Conservation (phyloP, 1,140 invertebrate genomes). For the Leptoteleia sp. region DNA sequence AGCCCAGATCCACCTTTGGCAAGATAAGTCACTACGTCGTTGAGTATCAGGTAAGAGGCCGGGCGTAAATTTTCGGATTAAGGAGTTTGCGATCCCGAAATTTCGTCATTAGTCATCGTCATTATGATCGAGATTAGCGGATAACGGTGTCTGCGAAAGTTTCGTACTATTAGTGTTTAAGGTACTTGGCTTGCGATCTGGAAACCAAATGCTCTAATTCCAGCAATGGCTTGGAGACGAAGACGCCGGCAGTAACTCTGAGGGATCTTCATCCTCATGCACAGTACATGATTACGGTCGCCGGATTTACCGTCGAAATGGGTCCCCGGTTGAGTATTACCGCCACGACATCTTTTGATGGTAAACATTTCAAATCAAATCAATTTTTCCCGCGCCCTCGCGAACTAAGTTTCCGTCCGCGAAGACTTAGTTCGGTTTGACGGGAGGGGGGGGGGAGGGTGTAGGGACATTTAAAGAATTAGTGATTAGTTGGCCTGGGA, state of each 20-base stretch:
- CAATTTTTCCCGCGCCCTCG: no score
- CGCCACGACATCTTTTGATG: slow-evolving; percentile 32
- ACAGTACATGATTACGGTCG: slow-evolving; percentile 58
- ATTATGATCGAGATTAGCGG: slow-evolving; percentile 38
- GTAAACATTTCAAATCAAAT: no score
- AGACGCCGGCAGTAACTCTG: slow-evolving; percentile 37
- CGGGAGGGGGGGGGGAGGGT: no score
- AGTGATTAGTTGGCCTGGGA: slow-evolving; percentile 41
- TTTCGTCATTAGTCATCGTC: slow-evolving; percentile 5
- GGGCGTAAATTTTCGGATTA: no score
- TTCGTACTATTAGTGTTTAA: slow-evolving; percentile 56
- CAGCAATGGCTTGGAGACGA: slow-evolving; percentile 46
- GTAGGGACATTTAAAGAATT: no score
- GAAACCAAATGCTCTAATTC: slow-evolving; percentile 53
- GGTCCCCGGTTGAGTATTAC: slow-evolving; percentile 44
- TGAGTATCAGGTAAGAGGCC: slow-evolving; percentile 26
- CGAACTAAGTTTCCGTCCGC: not conserved
- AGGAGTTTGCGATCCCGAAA: no score
- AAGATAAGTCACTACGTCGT: slow-evolving; percentile 44
- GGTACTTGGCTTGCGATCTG: slow-evolving; percentile 57
- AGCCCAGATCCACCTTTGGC: slow-evolving; percentile 43
- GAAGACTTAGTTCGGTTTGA: slow-evolving; percentile 16
- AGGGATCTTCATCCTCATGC: slow-evolving; percentile 59
- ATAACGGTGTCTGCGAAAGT: slow-evolving; percentile 32
- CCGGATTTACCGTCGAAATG: slow-evolving; percentile 54